Percentiles rank a stretch among this genome's conserved stretches.
These are phyloP conservation scores for Heterocephalus glaber DNA, from an alignment of 2,113 vertebrate species.

Conservation along the genomic window DNA sequence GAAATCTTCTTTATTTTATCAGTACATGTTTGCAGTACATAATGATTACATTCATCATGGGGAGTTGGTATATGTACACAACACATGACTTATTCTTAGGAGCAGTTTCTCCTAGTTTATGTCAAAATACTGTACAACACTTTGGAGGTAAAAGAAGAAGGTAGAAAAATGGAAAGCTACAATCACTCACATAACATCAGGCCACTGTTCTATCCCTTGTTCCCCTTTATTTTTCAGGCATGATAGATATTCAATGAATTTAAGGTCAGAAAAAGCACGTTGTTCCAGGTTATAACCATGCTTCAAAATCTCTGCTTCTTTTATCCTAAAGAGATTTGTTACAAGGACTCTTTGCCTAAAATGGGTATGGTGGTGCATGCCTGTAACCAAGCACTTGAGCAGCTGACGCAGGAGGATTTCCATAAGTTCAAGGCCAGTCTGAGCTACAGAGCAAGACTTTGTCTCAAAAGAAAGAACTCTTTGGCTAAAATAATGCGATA, in stretches of 20 bases:
- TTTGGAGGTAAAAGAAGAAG: background rate
- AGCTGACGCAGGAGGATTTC: too few species aligned
- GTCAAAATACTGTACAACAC: background rate
- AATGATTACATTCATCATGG: background rate
- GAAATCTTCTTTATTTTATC: background rate
- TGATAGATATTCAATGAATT: background rate
- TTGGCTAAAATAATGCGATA: background rate
- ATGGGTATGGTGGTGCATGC: background rate
- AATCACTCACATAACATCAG: background rate
- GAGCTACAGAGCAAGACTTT: too few species aligned
- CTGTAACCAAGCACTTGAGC: too few species aligned
- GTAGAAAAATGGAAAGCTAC: background rate
- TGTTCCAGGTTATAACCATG: background rate
- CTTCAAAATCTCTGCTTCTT: background rate
- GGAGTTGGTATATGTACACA: background rate
- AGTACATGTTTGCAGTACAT: background rate
- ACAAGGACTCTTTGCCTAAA: background rate
- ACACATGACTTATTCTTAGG: background rate
- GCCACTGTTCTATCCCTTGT: background rate
- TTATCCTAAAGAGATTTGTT: background rate
- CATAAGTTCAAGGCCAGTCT: too few species aligned
- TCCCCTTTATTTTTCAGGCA: background rate
- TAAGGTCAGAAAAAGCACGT: background rate
- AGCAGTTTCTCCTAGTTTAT: constrained; percentile 4
- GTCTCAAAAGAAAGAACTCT: too few species aligned